Evolutionary conservation across 2,888 invertebrate genomes (phyloP), one percentile per base, ranked within the genome.

Genomic region (Coelogynopora nodosa): DNA sequence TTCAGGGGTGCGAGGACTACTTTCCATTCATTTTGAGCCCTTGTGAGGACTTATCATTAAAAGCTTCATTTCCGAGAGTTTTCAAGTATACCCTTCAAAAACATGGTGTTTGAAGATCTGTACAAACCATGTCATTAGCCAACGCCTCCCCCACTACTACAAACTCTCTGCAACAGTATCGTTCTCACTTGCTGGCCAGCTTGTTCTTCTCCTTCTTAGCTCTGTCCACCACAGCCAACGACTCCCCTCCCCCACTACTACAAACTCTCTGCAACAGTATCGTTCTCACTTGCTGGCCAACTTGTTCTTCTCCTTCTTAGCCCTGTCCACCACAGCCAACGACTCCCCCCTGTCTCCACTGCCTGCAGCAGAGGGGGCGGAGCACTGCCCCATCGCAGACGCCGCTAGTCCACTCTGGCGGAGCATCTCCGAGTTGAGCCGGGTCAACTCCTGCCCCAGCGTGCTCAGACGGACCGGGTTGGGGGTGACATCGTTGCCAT

Each of bases 401-500:
- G 23, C 27, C 5, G 82, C 82, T 5, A 82, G n/a, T 10, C 30
- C 31, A 30, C 82, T 82, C 30, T 85, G 85, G 1, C 74, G 67
- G 10, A 67, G 28, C 89, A 98, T 98, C 86, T 96, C 94, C 90
- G 95, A 94, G 88, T 95, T 95, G 89, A 98, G 93, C 91, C 96
- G 96, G 90, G 96, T 95, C 90, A 98, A 92, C 92, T 98, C 97
- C 90, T 95, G 95, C 2, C 98, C 98, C 90, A 98, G 97, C 88
- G 94, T 94, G 91, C 94, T 95, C 84, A 98, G 92, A 93, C 98
- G 98, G 87, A 95, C 94, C 30, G 98, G 96, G 93, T 97, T 97
- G 0, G 98, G 97, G 0, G 97, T 97, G 88, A 98, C 93, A 92
- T 98, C 97, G 92, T 98, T 98, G 30, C 98, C 98, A 92, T 98